Percentiles rank a stretch among this genome's conserved stretches.
Conservation (phyloP, 2,888 invertebrate genomes). For the Caradrina kadenii region DNA sequence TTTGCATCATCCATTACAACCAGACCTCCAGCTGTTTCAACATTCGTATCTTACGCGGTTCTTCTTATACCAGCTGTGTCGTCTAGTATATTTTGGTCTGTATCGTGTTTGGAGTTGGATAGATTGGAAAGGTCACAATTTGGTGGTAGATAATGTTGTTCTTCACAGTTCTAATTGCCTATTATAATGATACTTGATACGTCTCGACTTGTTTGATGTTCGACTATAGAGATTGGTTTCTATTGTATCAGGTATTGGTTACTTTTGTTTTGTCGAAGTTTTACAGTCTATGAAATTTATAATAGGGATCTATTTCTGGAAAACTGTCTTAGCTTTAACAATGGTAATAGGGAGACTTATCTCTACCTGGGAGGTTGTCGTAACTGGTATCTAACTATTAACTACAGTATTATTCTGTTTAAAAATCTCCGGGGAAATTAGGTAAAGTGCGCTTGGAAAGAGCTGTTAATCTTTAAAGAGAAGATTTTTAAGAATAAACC, state of each 20-base stretch:
- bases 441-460: no score
- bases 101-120: slow-evolving; percentile 9
- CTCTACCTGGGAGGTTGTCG: no score
- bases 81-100: slow-evolving; percentile 34
- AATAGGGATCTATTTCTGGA: background rate
- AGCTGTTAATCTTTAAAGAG: no score
- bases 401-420: no score
- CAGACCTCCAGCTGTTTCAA: slow-evolving; percentile 52
- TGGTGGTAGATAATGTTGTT: slow-evolving; percentile 70
- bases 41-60: slow-evolving; percentile 31
- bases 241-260: slow-evolving; percentile 47
- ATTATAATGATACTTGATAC: slow-evolving; percentile 89
- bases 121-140: slow-evolving; percentile 17
- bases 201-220: slow-evolving; percentile 66
- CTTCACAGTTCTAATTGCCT: slow-evolving; percentile 87
- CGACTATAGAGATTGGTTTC: slow-evolving; percentile 36
- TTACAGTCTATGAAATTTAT: background rate
- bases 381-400: no score
- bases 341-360: no score
- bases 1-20: slow-evolving; percentile 66
- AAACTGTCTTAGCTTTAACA: no score
- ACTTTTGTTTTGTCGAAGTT: slow-evolving; percentile 18
- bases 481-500: no score
- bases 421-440: no score
- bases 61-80: slow-evolving; percentile 45